Evolutionary conservation across 2,888 invertebrate genomes (phyloP), one percentile per base, ranked within the genome.

Genomic region (Diplolepis rosae): DNA sequence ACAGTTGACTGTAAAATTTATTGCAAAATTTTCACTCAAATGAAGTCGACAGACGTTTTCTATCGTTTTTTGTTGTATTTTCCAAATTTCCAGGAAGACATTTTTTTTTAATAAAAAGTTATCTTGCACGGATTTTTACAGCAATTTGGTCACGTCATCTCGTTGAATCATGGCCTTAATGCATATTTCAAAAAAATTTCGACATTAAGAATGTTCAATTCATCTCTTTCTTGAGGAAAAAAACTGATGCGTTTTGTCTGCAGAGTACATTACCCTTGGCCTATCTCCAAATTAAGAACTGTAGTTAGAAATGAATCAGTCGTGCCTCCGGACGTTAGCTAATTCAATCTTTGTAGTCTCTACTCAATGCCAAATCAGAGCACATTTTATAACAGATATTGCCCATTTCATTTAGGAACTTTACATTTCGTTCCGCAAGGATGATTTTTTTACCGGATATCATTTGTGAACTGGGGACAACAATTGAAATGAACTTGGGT

Each of bases 361-460:
- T 61, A 39, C 39, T 27, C 61, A 39, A 61, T 39, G 24, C 11
- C 61, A 61, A 61, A 61, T 61, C n/a, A 61, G 24, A 39, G n/a
- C 39, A 61, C 27, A 39, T 61, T 42, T 61, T 39, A 39, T 61
- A 61, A 61, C 61, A 39, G 61, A 61, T 39, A 61, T 61, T 61
- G 39, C 39, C 24, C 61, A 39, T 61, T 61, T 61, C 39, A 61
- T 61, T 61, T 61, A 61, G n/a, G n/a, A 61, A 42, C 35, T 61
- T n/a, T 22, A 15, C 27, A 61, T 39, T 61, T 35, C 15, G 39
- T 61, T 61, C 61, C 39, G 22, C 61, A 39, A 39, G 35, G 39
- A 35, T 24, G 39, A 11, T 39, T 61, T 24, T 39, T 42, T 13
- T 39, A 61, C n/a, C 61, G 61, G 61, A 61, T 39, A 35, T 61